These are phyloP conservation scores for Catamblyrhynchus diadema DNA, from an alignment of 2,797 vertebrate species.

Conservation along the genomic window DNA sequence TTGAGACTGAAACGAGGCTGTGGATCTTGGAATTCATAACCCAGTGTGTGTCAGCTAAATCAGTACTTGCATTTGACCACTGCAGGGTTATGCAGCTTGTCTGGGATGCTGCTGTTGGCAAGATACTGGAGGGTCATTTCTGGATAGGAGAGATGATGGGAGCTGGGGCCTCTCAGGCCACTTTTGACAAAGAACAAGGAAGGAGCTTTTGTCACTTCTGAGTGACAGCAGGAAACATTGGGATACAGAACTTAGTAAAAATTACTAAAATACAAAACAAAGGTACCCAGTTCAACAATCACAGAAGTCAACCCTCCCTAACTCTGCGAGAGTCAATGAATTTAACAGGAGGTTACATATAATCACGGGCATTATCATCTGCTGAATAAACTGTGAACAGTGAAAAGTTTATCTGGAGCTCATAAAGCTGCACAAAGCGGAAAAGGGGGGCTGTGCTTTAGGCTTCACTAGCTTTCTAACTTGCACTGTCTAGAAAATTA, in stretches of 20 bases:
- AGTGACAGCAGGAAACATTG: not conserved
- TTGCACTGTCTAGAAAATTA: not conserved
- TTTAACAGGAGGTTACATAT: not conserved
- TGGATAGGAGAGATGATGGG: not conserved
- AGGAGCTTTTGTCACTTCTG: not conserved
- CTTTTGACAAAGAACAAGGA: not conserved
- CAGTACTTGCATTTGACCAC: not conserved
- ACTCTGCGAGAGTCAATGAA: not conserved
- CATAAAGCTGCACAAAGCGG: not conserved
- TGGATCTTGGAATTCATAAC: not conserved
- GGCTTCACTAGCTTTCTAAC: not conserved
- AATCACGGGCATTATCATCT: not conserved
- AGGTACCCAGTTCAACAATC: not conserved
- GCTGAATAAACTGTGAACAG: not conserved
- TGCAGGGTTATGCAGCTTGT: not conserved
- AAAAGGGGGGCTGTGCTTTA: accelerated
- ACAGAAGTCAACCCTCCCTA: not conserved
- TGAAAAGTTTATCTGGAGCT: not conserved
- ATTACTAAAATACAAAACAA: not conserved
- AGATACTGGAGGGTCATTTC: not conserved
- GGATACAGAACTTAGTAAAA: not conserved
- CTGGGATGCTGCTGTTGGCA: not conserved
- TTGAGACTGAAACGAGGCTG: not conserved
- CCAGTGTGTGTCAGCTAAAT: not conserved
- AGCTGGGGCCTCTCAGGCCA: not conserved